Conservation (phyloP, 64 coral and sea anemone genomes). For the Montipora efflorescens region DNA sequence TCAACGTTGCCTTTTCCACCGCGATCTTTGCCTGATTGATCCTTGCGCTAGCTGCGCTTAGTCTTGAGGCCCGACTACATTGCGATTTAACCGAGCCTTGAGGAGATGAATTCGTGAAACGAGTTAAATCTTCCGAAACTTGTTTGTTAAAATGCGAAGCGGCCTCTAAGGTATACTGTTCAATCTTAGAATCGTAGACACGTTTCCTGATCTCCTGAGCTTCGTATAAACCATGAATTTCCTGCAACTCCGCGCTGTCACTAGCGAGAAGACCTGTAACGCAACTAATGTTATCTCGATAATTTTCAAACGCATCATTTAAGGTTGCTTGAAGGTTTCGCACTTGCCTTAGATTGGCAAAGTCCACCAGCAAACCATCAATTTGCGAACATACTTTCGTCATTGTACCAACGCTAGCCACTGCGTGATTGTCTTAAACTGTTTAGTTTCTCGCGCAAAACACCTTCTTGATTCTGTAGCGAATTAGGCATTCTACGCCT, state of each 20-base stretch:
- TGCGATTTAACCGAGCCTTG: neutral
- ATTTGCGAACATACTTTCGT: neutral
- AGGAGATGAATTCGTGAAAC: no score
- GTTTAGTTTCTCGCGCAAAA: neutral
- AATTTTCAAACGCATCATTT: neutral
- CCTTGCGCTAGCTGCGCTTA: neutral
- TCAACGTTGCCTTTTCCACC: neutral
- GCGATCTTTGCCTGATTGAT: neutral
- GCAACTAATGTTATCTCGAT: neutral
- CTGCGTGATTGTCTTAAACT: neutral
- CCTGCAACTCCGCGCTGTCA: neutral
- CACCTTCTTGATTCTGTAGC: neutral
- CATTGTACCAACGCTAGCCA: neutral
- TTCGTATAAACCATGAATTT: neutral
- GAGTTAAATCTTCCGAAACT: neutral
- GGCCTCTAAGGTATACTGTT: neutral
- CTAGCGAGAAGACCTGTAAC: neutral
- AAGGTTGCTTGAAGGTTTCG: neutral
- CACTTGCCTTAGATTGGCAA: neutral
- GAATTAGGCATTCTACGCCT: neutral
- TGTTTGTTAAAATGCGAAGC: neutral
- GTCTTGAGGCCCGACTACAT: neutral
- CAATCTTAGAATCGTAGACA: neutral
- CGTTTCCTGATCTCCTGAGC: neutral
- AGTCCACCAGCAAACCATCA: neutral